Evolutionary conservation across 2,797 vertebrate species (phyloP).

Genomic region (Halcyon chelicuti): DNA sequence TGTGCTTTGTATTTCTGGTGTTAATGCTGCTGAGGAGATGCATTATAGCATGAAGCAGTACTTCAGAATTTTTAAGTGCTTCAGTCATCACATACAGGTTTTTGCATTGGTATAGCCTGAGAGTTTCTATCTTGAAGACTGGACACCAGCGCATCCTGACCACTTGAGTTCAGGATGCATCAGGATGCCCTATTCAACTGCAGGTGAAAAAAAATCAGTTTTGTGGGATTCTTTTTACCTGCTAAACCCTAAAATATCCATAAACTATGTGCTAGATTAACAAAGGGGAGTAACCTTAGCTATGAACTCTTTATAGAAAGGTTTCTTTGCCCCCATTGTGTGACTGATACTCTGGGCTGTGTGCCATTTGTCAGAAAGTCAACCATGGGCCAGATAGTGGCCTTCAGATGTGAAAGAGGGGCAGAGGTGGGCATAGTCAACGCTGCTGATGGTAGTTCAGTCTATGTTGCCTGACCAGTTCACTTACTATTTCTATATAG

Average conservation of each 20-base stretch:
- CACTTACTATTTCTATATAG: not conserved
- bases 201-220: not conserved
- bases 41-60: not conserved
- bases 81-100: accelerated
- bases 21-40: not conserved
- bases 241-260: not conserved
- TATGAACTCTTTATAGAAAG: not conserved
- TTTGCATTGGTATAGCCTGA: not conserved
- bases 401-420: not conserved
- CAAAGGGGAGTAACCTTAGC: not conserved
- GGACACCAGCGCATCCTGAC: not conserved
- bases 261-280: not conserved
- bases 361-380: not conserved
- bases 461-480: not conserved
- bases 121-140: not conserved
- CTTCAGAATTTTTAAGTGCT: not conserved
- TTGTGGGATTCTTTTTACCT: not conserved
- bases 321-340: not conserved
- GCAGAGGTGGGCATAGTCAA: not conserved
- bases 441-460: not conserved
- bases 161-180: not conserved
- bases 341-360: not conserved
- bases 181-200: not conserved
- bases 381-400: not conserved
- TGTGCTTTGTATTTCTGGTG: not conserved